Evolutionary conservation across 2,888 invertebrate genomes (phyloP), one percentile per base, ranked within the genome.

Genomic region (Chloroclystis v-ata): DNA sequence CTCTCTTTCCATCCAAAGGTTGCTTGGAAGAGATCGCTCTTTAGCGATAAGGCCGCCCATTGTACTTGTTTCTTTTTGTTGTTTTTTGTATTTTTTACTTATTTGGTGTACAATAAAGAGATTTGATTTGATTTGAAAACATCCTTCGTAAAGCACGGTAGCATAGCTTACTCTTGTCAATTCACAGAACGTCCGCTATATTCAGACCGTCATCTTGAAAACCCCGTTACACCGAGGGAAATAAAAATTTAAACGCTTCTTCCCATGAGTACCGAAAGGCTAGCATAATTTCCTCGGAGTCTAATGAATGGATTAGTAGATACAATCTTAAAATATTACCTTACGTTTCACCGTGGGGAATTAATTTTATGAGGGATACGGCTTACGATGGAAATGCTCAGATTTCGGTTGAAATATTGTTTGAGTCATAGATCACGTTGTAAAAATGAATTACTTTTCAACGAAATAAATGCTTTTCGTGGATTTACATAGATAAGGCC

Each of bases 231-330:
- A 11, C 10, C 20, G 6, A 10, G 28, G 28, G 43, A 20, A 35
- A 43, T 39, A 49, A 46, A n/a, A 30, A 28, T 20, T 40, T 26
- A 32, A 39, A 43, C 13, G 28, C 46, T 20, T n/a, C n/a, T n/a
- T n/a, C 58, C 54, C 37, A 51, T 51, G 56, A 54, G 51, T 52
- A 45, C 50, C 20, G 30, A 47, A 47, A 37, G 49, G 47, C 44
- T 46, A 32, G 5, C 42, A 52, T 60, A 54, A 60, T 58, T 58
- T 58, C 53, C 58, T 47, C 35, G 24, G 16, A 40, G 48, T 30
- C 43, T 55, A 57, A 55, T 57, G 52, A 53, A 57, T 57, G 55
- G 57, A 53, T 55, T 57, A 53, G 33, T 10, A 51, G 52, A 57
- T 55, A 53, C 45, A 43, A 47, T 43, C 24, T 42, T 53, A 33